phyloP scores from a whole-genome alignment of 2,113 vertebrate genomes.

The Phocoena sinus region DNA sequence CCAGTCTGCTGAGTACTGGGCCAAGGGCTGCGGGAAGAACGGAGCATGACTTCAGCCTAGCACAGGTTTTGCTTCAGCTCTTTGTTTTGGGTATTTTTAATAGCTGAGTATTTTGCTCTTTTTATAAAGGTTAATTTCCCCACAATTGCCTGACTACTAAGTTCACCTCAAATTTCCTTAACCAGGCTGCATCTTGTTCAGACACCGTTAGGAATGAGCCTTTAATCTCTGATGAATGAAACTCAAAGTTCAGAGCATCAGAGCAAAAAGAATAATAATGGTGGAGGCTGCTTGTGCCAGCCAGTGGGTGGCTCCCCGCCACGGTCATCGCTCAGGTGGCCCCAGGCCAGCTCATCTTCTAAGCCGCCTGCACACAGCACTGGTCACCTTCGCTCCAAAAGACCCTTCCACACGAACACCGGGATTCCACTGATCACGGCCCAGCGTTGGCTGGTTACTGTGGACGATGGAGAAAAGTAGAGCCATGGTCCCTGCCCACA shows the following conservation, averaged over 20 bases:
- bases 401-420: background rate
- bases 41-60: background rate
- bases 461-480: background rate
- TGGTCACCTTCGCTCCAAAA: background rate
- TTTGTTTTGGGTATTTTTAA: background rate
- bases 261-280: background rate
- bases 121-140: background rate
- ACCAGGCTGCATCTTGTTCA: background rate
- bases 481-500: background rate
- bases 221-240: background rate
- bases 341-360: background rate
- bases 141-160: background rate
- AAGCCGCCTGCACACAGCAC: background rate
- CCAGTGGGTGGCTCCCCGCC: background rate
- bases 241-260: background rate
- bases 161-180: background rate
- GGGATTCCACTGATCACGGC: too few relatives aligned
- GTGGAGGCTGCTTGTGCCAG: background rate
- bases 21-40: rapidly evolving
- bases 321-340: background rate
- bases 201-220: background rate
- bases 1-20: background rate
- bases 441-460: background rate
- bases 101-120: background rate
- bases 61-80: background rate